Conservation (phyloP, 2,797 vertebrate genomes). For the Calcarius lapponicus region DNA sequence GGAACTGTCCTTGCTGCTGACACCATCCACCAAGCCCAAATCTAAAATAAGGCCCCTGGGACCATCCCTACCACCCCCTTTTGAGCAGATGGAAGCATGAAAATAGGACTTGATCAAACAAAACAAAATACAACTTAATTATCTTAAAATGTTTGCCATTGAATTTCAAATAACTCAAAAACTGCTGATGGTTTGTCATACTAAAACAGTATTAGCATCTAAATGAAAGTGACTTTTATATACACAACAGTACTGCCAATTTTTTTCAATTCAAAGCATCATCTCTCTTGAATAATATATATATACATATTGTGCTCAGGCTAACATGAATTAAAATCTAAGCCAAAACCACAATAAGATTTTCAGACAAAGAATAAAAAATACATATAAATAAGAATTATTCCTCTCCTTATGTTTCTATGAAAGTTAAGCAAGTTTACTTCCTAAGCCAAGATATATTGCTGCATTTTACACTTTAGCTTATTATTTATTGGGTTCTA, state of each 20-base stretch:
- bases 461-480: slow-evolving; percentile 52
- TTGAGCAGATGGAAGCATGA: background rate
- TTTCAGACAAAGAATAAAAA: background rate
- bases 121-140: background rate
- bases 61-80: background rate
- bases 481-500: slow-evolving; percentile 58
- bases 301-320: background rate
- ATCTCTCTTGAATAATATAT: background rate
- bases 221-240: background rate
- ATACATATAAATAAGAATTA: background rate
- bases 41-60: too few species aligned
- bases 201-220: background rate
- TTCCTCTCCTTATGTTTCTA: background rate
- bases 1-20: background rate
- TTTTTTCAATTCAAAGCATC: background rate
- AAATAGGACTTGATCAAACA: background rate
- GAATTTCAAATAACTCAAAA: slow-evolving; percentile 20
- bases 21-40: too few species aligned
- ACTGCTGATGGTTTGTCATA: background rate
- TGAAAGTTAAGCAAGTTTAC: background rate
- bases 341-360: background rate
- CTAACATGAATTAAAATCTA: background rate
- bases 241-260: background rate
- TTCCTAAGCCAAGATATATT: background rate
- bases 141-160: background rate